Evolutionary conservation across 2,113 vertebrate genomes (phyloP).

Genomic region (Cavia porcellus): DNA sequence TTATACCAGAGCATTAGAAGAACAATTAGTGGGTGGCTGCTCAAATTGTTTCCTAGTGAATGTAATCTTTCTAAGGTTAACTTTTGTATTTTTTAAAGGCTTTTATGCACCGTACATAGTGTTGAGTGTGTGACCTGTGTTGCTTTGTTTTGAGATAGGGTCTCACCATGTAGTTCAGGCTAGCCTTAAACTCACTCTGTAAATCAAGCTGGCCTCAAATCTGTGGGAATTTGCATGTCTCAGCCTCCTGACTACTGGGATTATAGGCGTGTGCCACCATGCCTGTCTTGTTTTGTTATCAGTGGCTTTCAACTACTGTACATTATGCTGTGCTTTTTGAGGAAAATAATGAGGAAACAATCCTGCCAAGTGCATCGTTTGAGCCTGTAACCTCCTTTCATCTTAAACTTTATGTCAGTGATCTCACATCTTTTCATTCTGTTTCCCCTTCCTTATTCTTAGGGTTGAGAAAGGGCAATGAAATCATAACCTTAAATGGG

Average conservation of each 20-base stretch:
- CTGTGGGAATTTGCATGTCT: neutral
- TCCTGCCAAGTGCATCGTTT: neutral
- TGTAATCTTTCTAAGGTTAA: neutral
- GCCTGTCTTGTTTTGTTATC: neutral
- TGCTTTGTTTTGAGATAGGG: neutral
- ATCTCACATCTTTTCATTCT: neutral
- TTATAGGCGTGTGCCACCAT: neutral
- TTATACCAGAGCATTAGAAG: neutral
- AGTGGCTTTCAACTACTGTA: neutral
- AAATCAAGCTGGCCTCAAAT: neutral
- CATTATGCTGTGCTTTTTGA: neutral
- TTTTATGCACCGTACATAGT: neutral
- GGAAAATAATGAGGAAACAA: neutral
- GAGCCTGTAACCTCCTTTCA: neutral
- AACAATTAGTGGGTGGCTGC: neutral
- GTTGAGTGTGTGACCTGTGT: neutral
- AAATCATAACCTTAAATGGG: conserved; percentile 94
- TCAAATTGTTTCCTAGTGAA: neutral
- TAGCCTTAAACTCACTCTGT: neutral
- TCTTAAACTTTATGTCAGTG: neutral
- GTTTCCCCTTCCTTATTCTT: conserved; percentile 55
- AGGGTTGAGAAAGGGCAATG: conserved; percentile 94
- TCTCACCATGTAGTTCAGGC: neutral
- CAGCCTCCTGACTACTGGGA: neutral
- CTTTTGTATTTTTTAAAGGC: neutral